phyloP scores from a whole-genome alignment of 1,140 invertebrate species.

The Megalopta genalis region DNA sequence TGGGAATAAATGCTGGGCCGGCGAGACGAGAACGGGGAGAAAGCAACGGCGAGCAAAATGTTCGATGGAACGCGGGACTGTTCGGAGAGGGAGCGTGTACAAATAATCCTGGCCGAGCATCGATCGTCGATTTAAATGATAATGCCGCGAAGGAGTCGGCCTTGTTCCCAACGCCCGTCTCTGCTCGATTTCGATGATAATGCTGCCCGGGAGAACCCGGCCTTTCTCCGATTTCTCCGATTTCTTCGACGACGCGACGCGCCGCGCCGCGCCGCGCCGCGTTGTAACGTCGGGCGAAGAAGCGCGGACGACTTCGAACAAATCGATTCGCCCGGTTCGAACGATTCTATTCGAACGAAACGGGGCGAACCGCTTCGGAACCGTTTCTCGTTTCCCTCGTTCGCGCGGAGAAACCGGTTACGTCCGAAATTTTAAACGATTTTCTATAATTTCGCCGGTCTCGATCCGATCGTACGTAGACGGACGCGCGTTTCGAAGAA shows the following conservation, averaged over 20 bases:
- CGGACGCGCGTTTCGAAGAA: too few relatives aligned
- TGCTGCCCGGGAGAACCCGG: neutral
- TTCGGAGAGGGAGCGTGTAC: constrained; percentile 3
- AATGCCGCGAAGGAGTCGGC: constrained; percentile 34
- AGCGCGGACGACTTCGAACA: neutral
- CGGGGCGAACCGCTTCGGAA: neutral
- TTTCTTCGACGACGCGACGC: neutral
- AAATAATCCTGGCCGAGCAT: constrained; percentile 45
- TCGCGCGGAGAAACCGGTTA: neutral
- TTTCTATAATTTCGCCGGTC: too few relatives aligned
- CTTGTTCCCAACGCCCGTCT: constrained; percentile 3
- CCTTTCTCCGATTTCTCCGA: neutral
- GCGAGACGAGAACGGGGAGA: neutral
- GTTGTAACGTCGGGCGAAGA: neutral
- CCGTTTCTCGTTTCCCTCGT: neutral
- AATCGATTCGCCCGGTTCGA: neutral
- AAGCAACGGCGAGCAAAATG: too few relatives aligned
- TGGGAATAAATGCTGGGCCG: constrained; percentile 13
- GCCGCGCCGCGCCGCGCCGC: too few relatives aligned
- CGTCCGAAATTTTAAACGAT: neutral
- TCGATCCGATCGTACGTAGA: too few relatives aligned
- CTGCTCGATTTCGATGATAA: constrained; percentile 53
- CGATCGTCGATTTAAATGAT: constrained; percentile 60
- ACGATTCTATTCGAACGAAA: neutral
- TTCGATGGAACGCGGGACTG: neutral